Conservation (phyloP, 1,140 invertebrate species). For the Ganaspis sp. region DNA sequence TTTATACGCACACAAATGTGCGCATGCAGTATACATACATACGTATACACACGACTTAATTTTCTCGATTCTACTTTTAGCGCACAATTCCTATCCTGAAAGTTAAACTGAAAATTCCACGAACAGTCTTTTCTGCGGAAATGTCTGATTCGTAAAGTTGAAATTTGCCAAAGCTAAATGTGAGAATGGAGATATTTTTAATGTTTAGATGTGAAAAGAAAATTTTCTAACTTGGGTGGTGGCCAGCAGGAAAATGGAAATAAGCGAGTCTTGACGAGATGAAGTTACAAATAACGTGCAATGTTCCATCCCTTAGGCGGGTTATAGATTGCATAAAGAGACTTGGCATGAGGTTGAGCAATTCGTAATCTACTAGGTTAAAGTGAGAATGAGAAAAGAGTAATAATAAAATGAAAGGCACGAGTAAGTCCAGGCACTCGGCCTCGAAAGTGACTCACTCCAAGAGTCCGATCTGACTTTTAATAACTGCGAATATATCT, state of each 20-base stretch:
- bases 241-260: constrained; percentile 20
- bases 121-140: too few species aligned
- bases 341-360: constrained; percentile 21
- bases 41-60: too few species aligned
- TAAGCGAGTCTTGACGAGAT: constrained; percentile 16
- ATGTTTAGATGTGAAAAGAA: background rate
- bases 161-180: too few species aligned
- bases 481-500: background rate
- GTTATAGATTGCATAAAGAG: constrained; percentile 18
- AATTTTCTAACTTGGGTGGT: background rate
- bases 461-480: background rate
- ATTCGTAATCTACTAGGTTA: constrained; percentile 17
- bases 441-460: background rate
- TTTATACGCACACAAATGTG: too few species aligned
- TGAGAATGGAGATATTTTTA: background rate
- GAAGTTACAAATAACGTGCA: constrained; percentile 23
- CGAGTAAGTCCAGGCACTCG: constrained; percentile 7
- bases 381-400: constrained; percentile 17
- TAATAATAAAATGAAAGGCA: constrained; percentile 25
- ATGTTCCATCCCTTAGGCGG: constrained; percentile 28
- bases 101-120: too few species aligned
- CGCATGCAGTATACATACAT: too few species aligned
- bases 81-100: too few species aligned
- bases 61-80: too few species aligned
- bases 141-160: too few species aligned